Base-by-base conservation (phyloP, 2,113 vertebrate genomes). In the Empidonax traillii region DNA sequence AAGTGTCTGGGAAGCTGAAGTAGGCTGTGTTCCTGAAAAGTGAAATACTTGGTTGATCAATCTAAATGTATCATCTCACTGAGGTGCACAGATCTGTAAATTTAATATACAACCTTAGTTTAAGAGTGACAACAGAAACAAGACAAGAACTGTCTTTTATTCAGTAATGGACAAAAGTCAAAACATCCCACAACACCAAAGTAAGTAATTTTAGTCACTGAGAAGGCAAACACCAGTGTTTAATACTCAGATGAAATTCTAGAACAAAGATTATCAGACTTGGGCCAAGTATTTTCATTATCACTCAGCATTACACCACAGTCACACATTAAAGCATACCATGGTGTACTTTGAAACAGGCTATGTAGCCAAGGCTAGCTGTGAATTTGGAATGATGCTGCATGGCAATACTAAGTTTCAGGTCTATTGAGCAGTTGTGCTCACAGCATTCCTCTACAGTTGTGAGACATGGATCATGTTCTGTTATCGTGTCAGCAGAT, bases 271-370 rank as follows among this genome's bases (percentile, higher is more conserved):
- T 83, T 80, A 73, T 87, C 82, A 94, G 43, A 33, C 33, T 53
- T 39, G 39, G 63, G 63, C 67, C 90, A 92, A 90, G 39, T 95
- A 88, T 90, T 88, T 94, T 90, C 63, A 84, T 93, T 90, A 80
- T 77, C 67, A 86, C 52, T 43, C 75, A 90, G 59, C 39, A 77
- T 44, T 92, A 53, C 75, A 76, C 75, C 71, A n/a, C 67, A 90
- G 71, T 83, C 62, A 87, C 63, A 87, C 8, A 8, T 91, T 91
- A 87, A 83, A 91, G 6, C 53, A 39, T 82, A 37, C 41, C 8
- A 3, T 37, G 58, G 49, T 71, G 55, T 81, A 66, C 55, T 24
- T 55, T 63, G 63, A 94, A 90, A 66, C 41, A 51, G 33, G 9
- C 47, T 39, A 5, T 27, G 37, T 39, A 94, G 79, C 86, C 83